Conservation (phyloP, 2,113 vertebrate genomes). For the Theristicus caerulescens region DNA sequence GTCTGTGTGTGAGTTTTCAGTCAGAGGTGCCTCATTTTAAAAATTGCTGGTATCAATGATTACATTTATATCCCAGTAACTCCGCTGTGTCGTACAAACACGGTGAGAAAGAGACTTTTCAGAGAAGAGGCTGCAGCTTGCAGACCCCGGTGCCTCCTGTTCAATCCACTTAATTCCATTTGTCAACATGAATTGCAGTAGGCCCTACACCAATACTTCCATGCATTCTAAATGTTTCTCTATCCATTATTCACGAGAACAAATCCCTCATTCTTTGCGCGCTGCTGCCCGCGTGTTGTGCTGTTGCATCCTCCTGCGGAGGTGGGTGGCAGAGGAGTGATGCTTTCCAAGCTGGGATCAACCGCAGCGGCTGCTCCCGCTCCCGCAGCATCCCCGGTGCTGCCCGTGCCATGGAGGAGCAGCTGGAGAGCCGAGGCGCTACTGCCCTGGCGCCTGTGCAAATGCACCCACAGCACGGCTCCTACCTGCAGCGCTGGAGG, state of each 20-base stretch:
- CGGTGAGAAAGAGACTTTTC: neutral
- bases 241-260: conserved; percentile 25
- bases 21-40: neutral
- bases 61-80: neutral
- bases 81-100: accelerated
- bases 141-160: neutral
- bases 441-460: neutral
- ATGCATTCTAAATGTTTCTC: neutral
- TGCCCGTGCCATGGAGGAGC: neutral
- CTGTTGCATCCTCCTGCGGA: neutral
- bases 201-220: neutral
- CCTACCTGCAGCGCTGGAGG: neutral
- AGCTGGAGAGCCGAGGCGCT: neutral
- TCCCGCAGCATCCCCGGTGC: neutral
- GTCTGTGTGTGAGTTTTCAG: neutral
- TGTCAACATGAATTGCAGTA: neutral
- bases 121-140: neutral
- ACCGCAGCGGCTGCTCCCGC: neutral
- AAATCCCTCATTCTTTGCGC: neutral
- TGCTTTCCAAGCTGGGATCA: neutral
- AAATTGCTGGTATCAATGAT: neutral
- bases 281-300: neutral
- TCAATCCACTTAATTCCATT: neutral
- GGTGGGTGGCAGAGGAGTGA: neutral
- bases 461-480: neutral